These are phyloP conservation scores for Chrysopa pallens DNA, from an alignment of 1,140 invertebrate species.

Conservation along the genomic window DNA sequence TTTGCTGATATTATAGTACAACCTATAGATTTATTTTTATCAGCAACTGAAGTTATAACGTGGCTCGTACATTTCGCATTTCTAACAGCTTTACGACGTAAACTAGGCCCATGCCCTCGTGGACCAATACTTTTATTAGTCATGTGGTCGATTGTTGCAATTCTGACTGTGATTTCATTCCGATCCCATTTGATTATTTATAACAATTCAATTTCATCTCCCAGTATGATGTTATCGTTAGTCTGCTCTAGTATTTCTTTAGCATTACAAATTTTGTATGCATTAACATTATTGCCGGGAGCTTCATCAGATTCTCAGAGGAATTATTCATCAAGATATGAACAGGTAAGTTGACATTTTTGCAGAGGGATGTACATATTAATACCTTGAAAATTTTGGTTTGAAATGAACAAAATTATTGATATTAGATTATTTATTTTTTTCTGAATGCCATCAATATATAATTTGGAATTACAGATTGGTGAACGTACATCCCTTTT, in stretches of 20 bases:
- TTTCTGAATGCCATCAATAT: background rate
- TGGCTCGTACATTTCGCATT: constrained; percentile 68
- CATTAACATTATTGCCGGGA: constrained; percentile 31
- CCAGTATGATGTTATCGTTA: constrained; percentile 20
- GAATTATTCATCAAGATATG: background rate
- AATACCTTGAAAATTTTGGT: too few species aligned
- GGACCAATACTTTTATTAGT: constrained; percentile 49
- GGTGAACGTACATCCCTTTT: background rate
- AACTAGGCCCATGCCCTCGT: constrained; percentile 40
- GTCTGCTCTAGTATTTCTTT: constrained; percentile 27
- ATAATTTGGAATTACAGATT: background rate
- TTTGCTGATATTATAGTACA: constrained; percentile 13
- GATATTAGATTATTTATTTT: too few species aligned
- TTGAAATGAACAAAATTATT: too few species aligned
- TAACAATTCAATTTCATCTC: constrained; percentile 13
- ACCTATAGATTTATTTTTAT: constrained; percentile 48
- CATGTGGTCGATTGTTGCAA: constrained; percentile 40
- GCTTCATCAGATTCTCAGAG: constrained; percentile 4
- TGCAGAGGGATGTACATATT: too few species aligned
- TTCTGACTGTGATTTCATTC: constrained; percentile 36
- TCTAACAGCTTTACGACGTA: constrained; percentile 43
- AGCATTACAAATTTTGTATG: constrained; percentile 36
- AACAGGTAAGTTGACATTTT: background rate
- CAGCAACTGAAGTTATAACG: constrained; percentile 43
- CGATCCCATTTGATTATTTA: constrained; percentile 20